Conservation (phyloP, 2,888 invertebrate genomes). For the Lumbricus terrestris region DNA sequence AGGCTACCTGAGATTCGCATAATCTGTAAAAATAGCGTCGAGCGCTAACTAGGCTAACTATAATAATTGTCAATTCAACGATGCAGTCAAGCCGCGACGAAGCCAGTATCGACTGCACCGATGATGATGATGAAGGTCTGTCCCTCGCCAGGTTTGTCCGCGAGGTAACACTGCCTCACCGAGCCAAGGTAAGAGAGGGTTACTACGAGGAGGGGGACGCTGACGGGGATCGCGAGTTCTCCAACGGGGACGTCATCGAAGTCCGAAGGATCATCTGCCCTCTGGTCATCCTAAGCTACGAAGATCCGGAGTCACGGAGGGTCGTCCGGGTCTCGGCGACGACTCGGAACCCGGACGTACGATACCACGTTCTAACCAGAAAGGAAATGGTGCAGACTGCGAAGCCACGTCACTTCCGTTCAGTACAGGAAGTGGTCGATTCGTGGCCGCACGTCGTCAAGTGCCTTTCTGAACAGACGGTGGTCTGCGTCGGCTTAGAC, state of each 20-base stretch:
- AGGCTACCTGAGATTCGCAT: too few relatives aligned
- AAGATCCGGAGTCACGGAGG: neutral
- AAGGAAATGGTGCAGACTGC: neutral
- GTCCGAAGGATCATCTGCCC: conserved; percentile 20
- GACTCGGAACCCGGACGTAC: neutral
- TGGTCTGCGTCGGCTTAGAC: neutral
- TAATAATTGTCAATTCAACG: too few relatives aligned
- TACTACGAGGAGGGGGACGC: neutral
- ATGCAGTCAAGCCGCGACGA: too few relatives aligned
- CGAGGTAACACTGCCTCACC: neutral
- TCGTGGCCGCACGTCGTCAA: conserved; percentile 5
- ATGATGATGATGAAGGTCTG: neutral
- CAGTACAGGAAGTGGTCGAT: conserved; percentile 10
- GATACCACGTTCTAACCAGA: neutral
- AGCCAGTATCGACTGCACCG: neutral
- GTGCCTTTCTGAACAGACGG: neutral
- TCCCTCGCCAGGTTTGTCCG: conserved; percentile 9
- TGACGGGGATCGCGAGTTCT: conserved; percentile 20
- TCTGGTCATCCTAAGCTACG: neutral
- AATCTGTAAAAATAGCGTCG: too few relatives aligned
- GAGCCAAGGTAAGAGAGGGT: conserved; percentile 21
- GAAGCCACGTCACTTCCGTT: neutral
- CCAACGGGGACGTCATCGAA: conserved; percentile 16
- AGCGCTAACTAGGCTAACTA: too few relatives aligned
- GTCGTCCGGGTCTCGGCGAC: neutral